A percentile compares a stretch with the other conserved stretches of the same genome.
Conservation (phyloP, 2,113 vertebrate genomes). For the Hippocampus mohnikei region DNA sequence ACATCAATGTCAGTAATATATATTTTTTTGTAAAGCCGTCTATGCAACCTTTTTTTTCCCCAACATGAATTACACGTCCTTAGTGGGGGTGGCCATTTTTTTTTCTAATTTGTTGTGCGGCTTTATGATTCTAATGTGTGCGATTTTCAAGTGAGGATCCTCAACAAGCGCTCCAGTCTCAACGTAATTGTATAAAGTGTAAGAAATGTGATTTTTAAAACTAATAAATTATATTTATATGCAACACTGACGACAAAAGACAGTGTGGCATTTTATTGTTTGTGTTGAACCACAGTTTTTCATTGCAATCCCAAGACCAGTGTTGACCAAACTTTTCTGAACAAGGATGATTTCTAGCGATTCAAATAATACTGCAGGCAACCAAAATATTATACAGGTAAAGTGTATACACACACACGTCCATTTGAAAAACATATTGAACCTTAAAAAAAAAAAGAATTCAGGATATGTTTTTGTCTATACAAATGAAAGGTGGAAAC, state of each 20-base stretch:
- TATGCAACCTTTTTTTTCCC: slow-evolving; percentile 89
- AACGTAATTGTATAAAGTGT: slow-evolving; percentile 93
- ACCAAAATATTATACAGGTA: too few relatives aligned
- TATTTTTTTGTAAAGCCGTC: slow-evolving; percentile 76
- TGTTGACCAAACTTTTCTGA: too few relatives aligned
- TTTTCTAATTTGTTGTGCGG: slow-evolving; percentile 28
- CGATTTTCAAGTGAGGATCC: slow-evolving; percentile 71
- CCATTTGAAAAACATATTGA: too few relatives aligned
- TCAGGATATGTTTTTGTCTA: not conserved
- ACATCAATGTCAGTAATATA: slow-evolving; percentile 31
- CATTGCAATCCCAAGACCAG: too few relatives aligned
- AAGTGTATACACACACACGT: too few relatives aligned
- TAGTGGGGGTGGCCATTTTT: slow-evolving; percentile 59
- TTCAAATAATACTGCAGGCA: too few relatives aligned
- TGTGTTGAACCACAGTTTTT: not conserved
- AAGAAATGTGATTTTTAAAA: slow-evolving; percentile 96
- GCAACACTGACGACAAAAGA: slow-evolving; percentile 75
- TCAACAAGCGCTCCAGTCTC: slow-evolving; percentile 88
- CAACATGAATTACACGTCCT: not conserved
- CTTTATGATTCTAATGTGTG: slow-evolving; percentile 64
- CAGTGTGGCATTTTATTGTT: not conserved
- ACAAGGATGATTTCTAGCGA: too few relatives aligned
- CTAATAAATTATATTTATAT: slow-evolving; percentile 99
- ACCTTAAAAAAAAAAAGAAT: not conserved
- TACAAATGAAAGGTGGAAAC: not conserved